phyloP scores from a whole-genome alignment of 2,888 invertebrate species.

The Melitaea athalia region DNA sequence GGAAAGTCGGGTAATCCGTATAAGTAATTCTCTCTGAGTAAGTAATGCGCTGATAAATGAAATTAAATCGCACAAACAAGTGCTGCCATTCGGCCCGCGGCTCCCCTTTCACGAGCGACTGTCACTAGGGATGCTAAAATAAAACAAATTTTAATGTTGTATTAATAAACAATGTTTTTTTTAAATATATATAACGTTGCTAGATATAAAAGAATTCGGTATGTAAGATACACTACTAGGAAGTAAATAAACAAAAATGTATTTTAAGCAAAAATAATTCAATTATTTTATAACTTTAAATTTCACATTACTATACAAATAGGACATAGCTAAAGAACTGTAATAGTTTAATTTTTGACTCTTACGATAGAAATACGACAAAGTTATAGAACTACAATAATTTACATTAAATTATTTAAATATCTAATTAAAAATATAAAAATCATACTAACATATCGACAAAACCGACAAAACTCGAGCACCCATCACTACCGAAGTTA shows the following conservation, averaged over 20 bases:
- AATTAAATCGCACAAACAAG: slow-evolving; percentile 83
- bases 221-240: not conserved
- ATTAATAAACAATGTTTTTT: not conserved
- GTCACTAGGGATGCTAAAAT: slow-evolving; percentile 52
- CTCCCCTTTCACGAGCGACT: slow-evolving; percentile 63
- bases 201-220: not conserved
- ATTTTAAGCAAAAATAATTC: too few species aligned
- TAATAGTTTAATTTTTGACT: too few species aligned
- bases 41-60: slow-evolving; percentile 83
- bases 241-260: too few species aligned
- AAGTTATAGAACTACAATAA: too few species aligned
- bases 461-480: slow-evolving; percentile 6
- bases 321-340: too few species aligned
- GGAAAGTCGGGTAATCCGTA: slow-evolving; percentile 72
- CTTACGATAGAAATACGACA: too few species aligned
- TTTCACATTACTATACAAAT: too few species aligned
- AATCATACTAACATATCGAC: slow-evolving; percentile 9
- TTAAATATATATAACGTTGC: not conserved
- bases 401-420: not conserved
- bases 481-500: slow-evolving; percentile 51
- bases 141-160: not conserved
- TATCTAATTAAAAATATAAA: not conserved
- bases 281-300: too few species aligned
- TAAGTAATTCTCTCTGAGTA: slow-evolving; percentile 80
- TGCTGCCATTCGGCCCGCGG: slow-evolving; percentile 68